Evolutionary conservation across 1,140 invertebrate species (phyloP).

Genomic region (Drosophila tristis): DNA sequence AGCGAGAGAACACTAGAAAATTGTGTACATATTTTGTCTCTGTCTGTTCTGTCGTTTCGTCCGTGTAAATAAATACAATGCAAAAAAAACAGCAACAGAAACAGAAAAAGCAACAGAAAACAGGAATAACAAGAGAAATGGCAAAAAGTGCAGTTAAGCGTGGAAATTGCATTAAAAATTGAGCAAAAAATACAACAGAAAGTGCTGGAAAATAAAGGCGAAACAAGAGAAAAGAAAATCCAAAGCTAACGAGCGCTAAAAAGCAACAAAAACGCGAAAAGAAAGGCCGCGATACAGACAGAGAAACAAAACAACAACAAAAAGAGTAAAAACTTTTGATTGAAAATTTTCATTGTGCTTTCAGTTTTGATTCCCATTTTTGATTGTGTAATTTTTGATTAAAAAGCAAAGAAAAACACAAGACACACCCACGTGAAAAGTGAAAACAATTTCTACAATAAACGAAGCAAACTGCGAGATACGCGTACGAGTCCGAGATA

Average conservation of each 20-base stretch:
- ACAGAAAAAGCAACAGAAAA: constrained; percentile 22
- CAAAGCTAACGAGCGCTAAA: constrained; percentile 74
- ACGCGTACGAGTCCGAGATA: neutral
- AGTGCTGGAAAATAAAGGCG: constrained; percentile 37
- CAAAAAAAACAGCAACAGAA: constrained; percentile 41
- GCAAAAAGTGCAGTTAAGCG: constrained; percentile 79
- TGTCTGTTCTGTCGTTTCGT: constrained; percentile 24
- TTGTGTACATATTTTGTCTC: constrained; percentile 68
- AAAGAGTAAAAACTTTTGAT: constrained; percentile 73
- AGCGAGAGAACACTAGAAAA: constrained; percentile 44
- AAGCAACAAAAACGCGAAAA: constrained; percentile 53
- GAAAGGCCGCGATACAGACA: constrained; percentile 15
- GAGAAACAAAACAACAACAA: constrained; percentile 1
- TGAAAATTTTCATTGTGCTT: constrained; percentile 78
- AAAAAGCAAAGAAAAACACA: constrained; percentile 40
- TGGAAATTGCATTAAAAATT: constrained; percentile 82
- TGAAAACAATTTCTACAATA: constrained; percentile 29
- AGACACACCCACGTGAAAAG: constrained; percentile 26
- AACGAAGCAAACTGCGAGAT: constrained; percentile 11
- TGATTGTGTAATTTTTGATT: constrained; percentile 79
- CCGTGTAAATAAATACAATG: constrained; percentile 77
- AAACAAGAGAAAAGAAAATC: constrained; percentile 41
- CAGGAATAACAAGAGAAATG: constrained; percentile 54
- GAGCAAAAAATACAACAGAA: constrained; percentile 61
- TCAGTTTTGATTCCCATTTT: constrained; percentile 52